Base-by-base conservation (phyloP, 1,140 invertebrate species). In the Ylistrum balloti region DNA sequence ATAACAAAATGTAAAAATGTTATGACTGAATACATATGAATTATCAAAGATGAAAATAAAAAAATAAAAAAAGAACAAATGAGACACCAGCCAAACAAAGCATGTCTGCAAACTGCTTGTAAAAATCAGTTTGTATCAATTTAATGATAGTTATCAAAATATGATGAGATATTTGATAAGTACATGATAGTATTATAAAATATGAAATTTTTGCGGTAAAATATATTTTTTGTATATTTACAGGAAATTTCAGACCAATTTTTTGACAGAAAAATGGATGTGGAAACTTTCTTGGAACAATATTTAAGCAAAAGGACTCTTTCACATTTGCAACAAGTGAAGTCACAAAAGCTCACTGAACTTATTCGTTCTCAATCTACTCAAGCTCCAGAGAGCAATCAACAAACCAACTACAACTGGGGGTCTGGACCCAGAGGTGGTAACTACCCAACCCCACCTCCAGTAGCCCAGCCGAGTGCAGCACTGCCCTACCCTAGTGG, bases 311-410 rank as follows among this genome's bases (percentile, higher is more conserved):
- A 97, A 92, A 96, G 98, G 20, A 98, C 98, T 94, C 95, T 97
- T 41, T 98, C 98, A 97, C 98, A 99, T 95, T 93, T 98, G 87
- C 96, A 98, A 56, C 97, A 98, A 95, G 97, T 98, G 0, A 98
- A 98, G 96, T 97, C 98, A n/a, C 98, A 99, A 88, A 98, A 98
- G 96, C 97, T 99, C 97, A 97, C 97, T 88, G 98, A 99, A 95
- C 95, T 98, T 3, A 97, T 98, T 85, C 97, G 93, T 86, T 87
- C 56, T 74, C 56, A 74, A 28, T n/a, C 22, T n/a, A 74, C 22
- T 74, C 56, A n/a, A 28, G n/a, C 56, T 11, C 15, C 22, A 74
- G 22, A 74, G 9, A 74, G 56, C n/a, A 74, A n/a, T 74, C 56
- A 74, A 74, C 56, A n/a, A 74, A 17, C 56, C 3, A 74, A n/a